These are phyloP conservation scores for Leptinotarsa defecta DNA, from an alignment of 1,140 invertebrate species.

Conservation along the genomic window DNA sequence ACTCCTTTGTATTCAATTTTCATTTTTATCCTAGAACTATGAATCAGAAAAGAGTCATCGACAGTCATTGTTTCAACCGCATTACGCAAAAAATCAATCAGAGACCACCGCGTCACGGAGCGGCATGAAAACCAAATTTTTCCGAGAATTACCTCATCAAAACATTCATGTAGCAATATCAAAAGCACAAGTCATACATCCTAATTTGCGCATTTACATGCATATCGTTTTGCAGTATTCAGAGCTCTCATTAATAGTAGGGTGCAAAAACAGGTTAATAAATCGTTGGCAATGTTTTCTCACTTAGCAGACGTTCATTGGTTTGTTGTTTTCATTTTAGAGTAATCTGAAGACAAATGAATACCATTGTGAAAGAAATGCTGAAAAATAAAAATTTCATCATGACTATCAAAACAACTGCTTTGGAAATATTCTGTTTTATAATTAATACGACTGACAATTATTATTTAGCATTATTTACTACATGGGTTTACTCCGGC, in stretches of 20 bases:
- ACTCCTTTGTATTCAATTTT: not conserved
- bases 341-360: not conserved
- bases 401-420: too few species aligned
- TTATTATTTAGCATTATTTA: too few species aligned
- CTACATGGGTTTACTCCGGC: too few species aligned
- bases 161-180: not conserved
- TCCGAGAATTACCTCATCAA: constrained; percentile 2
- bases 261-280: not conserved
- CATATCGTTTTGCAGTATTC: not conserved
- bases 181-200: not conserved
- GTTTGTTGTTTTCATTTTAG: not conserved
- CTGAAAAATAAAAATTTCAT: too few species aligned
- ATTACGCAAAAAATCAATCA: not conserved
- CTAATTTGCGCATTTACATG: constrained; percentile 6
- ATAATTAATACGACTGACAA: too few species aligned
- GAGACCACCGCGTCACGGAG: not conserved
- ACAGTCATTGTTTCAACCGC: not conserved
- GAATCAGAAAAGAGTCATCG: not conserved
- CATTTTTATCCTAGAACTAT: not conserved
- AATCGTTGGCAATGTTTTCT: not conserved
- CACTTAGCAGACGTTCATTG: not conserved
- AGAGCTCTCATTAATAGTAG: not conserved
- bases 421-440: too few species aligned
- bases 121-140: not conserved
- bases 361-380: too few species aligned